Evolutionary conservation across 1,140 invertebrate species (phyloP).

Genomic region (Sesamia nonagrioides): DNA sequence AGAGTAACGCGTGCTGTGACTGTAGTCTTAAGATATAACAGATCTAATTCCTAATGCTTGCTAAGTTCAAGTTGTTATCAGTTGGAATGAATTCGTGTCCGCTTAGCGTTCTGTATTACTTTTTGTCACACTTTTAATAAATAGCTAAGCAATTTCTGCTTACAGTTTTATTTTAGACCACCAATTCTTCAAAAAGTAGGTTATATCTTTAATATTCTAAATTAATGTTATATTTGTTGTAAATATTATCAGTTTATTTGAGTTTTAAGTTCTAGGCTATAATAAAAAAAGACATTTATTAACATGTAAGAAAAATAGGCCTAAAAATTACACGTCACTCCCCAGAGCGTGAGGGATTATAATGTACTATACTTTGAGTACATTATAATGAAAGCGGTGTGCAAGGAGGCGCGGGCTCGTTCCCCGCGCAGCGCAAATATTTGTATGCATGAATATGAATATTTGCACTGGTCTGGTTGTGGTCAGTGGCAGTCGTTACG

Average conservation of each 20-base stretch:
- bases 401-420: no score
- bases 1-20: slow-evolving; percentile 19
- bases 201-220: no score
- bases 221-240: background rate
- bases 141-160: background rate
- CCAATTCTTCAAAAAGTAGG: no score
- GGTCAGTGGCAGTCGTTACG: no score
- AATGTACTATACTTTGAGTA: slow-evolving; percentile 7
- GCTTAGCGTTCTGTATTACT: background rate
- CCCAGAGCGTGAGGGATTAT: background rate
- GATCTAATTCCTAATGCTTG: background rate
- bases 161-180: background rate
- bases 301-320: slow-evolving; percentile 7
- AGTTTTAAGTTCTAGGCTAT: slow-evolving; percentile 8
- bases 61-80: background rate
- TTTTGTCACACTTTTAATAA: no score
- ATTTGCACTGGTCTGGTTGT: no score
- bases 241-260: slow-evolving; percentile 32
- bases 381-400: no score
- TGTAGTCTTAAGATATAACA: slow-evolving; percentile 7
- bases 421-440: no score
- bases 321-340: background rate
- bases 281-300: background rate
- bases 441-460: no score
- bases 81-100: background rate